Conservation (phyloP, 2,113 vertebrate species). For the Rousettus leschenaultii region DNA sequence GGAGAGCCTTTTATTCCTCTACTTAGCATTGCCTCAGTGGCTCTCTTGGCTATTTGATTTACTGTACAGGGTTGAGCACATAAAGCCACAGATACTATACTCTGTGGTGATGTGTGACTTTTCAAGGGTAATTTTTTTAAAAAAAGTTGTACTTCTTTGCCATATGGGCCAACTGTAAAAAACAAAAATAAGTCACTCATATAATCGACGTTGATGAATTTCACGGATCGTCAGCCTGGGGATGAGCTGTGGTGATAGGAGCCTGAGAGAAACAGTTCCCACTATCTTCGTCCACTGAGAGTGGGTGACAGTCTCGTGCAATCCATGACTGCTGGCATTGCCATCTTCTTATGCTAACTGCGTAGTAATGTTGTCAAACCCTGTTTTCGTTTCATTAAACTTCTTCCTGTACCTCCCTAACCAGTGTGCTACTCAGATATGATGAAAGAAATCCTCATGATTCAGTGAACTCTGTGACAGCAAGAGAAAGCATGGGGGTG, state of each 20-base stretch:
- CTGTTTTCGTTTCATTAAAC: not conserved
- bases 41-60: not conserved
- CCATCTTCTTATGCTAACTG: not conserved
- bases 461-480: not conserved
- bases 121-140: not conserved
- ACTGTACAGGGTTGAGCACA: not conserved
- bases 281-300: not conserved
- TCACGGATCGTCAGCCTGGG: not conserved
- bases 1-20: not conserved
- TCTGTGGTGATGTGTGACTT: not conserved
- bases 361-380: not conserved
- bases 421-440: not conserved
- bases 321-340: not conserved
- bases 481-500: not conserved
- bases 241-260: accelerated
- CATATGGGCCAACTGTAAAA: not conserved
- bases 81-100: not conserved
- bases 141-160: not conserved
- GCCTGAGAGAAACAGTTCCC: not conserved
- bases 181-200: not conserved
- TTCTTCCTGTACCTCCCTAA: not conserved
- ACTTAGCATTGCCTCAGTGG: not conserved
- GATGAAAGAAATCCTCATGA: not conserved
- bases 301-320: accelerated
- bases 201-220: not conserved